Conservation (phyloP, 1,140 invertebrate genomes). For the Popillia japonica region DNA sequence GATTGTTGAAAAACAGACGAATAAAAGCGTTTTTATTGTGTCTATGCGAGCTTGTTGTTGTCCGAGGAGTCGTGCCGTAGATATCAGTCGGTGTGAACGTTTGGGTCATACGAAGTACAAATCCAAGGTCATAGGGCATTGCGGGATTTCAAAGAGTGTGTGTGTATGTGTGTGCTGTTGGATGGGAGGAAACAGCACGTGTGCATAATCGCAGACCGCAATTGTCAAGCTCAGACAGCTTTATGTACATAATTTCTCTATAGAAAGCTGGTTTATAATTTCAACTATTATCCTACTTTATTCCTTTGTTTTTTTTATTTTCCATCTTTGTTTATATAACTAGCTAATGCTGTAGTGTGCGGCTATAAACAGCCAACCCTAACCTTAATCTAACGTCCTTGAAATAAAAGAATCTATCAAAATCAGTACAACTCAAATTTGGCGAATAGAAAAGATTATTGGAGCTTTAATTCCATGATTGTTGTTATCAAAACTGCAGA, state of each 20-base stretch:
- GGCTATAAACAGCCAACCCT: too few relatives aligned
- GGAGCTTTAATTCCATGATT: too few relatives aligned
- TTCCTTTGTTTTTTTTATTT: too few relatives aligned
- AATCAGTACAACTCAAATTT: too few relatives aligned
- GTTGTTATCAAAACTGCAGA: too few relatives aligned
- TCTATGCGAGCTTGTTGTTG: slow-evolving; percentile 18
- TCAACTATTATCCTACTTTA: background rate
- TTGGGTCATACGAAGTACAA: slow-evolving; percentile 18
- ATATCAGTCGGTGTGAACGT: slow-evolving; percentile 10
- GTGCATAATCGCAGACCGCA: background rate
- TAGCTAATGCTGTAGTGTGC: too few relatives aligned
- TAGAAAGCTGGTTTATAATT: background rate
- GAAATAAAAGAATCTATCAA: too few relatives aligned
- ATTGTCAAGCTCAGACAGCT: background rate
- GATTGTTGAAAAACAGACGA: slow-evolving; percentile 26
- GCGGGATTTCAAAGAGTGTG: background rate
- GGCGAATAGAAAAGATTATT: too few relatives aligned
- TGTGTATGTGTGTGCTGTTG: too few relatives aligned
- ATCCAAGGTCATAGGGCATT: slow-evolving; percentile 29
- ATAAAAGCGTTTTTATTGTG: slow-evolving; percentile 31
- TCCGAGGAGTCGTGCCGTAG: background rate
- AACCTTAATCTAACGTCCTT: too few relatives aligned
- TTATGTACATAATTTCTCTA: background rate
- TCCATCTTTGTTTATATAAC: too few relatives aligned
- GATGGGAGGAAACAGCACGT: slow-evolving; percentile 7